Conservation (phyloP, 2,113 vertebrate species). For the Labeo catla region DNA sequence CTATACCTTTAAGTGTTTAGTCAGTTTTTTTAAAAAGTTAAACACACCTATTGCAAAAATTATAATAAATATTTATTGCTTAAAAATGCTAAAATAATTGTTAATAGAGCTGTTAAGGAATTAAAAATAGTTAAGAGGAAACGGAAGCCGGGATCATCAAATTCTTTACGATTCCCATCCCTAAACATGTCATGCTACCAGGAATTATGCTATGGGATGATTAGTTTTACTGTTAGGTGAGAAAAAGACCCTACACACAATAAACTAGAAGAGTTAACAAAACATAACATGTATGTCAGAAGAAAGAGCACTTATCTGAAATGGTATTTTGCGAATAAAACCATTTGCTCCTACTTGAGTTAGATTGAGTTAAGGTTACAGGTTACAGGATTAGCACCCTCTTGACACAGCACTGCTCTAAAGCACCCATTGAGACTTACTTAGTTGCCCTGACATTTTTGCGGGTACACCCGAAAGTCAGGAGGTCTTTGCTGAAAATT, state of each 20-base stretch:
- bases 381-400: conserved; percentile 40
- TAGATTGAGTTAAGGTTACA: conserved; percentile 35
- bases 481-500: conserved; percentile 51
- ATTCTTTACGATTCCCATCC: conserved; percentile 24
- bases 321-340: not conserved
- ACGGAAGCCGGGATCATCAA: too few relatives aligned
- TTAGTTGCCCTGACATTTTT: conserved; percentile 43
- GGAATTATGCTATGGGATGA: not conserved
- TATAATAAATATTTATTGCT: not conserved
- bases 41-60: not conserved
- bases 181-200: conserved; percentile 27
- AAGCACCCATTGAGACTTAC: conserved; percentile 49
- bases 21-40: too few relatives aligned
- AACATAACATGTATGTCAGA: conserved; percentile 15
- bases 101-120: not conserved
- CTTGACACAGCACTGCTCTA: conserved; percentile 29
- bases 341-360: not conserved
- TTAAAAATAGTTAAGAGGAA: not conserved
- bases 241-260: conserved; percentile 12
- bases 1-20: too few relatives aligned
- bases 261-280: conserved; percentile 13
- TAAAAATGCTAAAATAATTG: not conserved
- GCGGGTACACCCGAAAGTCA: conserved; percentile 34
- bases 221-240: conserved; percentile 33
- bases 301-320: not conserved